Evolutionary conservation across 2,888 invertebrate genomes (phyloP), one percentile per base, ranked within the genome.

Genomic region (Habrosyne pyritoides): DNA sequence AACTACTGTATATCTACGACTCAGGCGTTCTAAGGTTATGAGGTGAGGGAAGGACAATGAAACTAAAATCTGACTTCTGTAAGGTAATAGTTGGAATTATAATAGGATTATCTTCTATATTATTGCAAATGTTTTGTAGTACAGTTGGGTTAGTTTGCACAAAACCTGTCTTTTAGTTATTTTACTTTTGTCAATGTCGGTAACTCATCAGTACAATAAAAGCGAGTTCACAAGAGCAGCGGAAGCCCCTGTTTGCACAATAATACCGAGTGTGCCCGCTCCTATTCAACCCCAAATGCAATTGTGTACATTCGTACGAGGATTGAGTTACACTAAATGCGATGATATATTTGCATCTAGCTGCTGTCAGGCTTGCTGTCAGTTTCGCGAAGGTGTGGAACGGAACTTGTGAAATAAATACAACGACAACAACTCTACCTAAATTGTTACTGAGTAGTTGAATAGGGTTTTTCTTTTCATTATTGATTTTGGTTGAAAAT

Each of bases 271-370:
- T 79, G 76, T 80, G 77, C 70, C 77, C 74, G 77, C 75, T 72
- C 73, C 75, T 86, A 81, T 86, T 84, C 86, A 83, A 84, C 90
- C 91, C 91, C 84, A 86, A 88, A 87, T 86, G 90, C 90, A 89
- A 89, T 91, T 90, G 90, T 84, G 88, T 90, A 88, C 89, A 90
- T 87, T 88, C 77, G 89, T 81, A 89, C 88, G 71, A 77, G 82
- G 84, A 91, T 91, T 86, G 85, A 87, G 89, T 91, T 91, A 89
- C 90, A 84, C 70, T 80, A 84, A 73, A 84, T 86, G 79, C 80
- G 77, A 84, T 86, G 84, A 84, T 87, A 88, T 86, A 87, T 89
- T 89, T 87, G 83, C 87, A 83, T 87, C 75, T 69, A 79, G 71
- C n/a, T n/a, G n/a, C n/a, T n/a, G n/a, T n/a, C 60, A 66, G 62